Conservation (phyloP, 2,113 vertebrate genomes). For the Brachyhypopomus occidentalis region DNA sequence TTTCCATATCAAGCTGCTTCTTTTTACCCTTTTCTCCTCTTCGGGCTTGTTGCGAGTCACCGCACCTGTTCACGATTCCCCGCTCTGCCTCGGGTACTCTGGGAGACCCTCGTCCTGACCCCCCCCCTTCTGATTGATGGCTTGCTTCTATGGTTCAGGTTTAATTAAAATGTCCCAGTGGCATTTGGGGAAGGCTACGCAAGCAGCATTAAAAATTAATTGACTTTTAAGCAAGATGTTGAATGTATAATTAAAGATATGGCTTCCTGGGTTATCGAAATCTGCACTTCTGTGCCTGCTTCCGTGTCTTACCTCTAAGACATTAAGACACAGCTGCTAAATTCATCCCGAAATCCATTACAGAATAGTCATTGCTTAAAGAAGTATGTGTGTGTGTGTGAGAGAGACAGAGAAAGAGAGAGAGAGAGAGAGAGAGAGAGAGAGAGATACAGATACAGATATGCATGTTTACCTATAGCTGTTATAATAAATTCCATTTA, state of each 20-base stretch:
- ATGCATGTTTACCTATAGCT: background rate
- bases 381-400: background rate
- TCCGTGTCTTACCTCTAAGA: slow-evolving; percentile 13
- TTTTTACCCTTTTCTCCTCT: background rate
- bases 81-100: background rate
- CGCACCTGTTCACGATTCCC: background rate
- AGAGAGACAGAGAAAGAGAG: background rate
- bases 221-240: slow-evolving; percentile 66
- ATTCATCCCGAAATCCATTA: background rate
- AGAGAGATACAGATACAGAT: background rate
- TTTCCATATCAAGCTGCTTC: too few species aligned
- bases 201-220: slow-evolving; percentile 73
- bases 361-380: too few species aligned
- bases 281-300: slow-evolving; percentile 27
- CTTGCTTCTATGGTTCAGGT: slow-evolving; percentile 65
- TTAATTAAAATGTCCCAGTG: slow-evolving; percentile 77
- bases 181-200: slow-evolving; percentile 61
- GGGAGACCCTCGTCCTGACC: slow-evolving; percentile 16
- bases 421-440: background rate
- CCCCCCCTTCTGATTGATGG: slow-evolving; percentile 62
- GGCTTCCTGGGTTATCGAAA: slow-evolving; percentile 61
- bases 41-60: background rate
- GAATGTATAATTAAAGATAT: slow-evolving; percentile 68
- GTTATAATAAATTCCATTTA: background rate
- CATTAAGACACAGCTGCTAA: slow-evolving; percentile 2